phyloP scores from a whole-genome alignment of 2,113 vertebrate species.

The Alligator sinensis region DNA sequence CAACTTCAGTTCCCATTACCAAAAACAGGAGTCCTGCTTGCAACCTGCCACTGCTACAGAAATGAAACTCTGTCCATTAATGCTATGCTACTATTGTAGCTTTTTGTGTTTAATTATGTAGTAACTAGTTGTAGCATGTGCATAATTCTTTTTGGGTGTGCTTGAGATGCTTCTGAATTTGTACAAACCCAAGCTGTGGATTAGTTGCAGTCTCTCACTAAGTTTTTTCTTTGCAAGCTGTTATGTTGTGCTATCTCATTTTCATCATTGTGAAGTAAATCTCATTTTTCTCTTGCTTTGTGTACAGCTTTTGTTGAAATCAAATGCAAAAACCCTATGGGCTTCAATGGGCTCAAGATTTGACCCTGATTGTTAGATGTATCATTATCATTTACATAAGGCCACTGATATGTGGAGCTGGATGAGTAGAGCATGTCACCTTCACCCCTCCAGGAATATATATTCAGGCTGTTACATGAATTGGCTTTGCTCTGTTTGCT shows the following conservation, averaged over 20 bases:
- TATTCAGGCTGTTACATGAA: fast-evolving
- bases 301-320: not conserved
- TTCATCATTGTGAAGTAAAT: not conserved
- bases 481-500: not conserved
- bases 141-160: slow-evolving; percentile 10
- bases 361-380: not conserved
- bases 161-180: slow-evolving; percentile 43
- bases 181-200: slow-evolving; percentile 46
- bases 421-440: fast-evolving
- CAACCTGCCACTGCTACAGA: slow-evolving; percentile 37
- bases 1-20: slow-evolving; percentile 57
- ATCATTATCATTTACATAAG: not conserved
- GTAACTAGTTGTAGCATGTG: slow-evolving; percentile 42
- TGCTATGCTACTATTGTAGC: slow-evolving; percentile 48
- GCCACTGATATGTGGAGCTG: not conserved
- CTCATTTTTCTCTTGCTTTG: not conserved
- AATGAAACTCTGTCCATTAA: slow-evolving; percentile 51
- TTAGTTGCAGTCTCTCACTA: slow-evolving; percentile 7
- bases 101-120: slow-evolving; percentile 60
- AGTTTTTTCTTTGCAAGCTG: not conserved
- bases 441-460: not conserved
- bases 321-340: not conserved
- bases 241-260: not conserved
- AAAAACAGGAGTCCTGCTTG: slow-evolving; percentile 55
- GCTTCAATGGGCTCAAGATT: not conserved